Evolutionary conservation across 2,888 invertebrate species (phyloP).

Genomic region (Patella ulyssiponensis): DNA sequence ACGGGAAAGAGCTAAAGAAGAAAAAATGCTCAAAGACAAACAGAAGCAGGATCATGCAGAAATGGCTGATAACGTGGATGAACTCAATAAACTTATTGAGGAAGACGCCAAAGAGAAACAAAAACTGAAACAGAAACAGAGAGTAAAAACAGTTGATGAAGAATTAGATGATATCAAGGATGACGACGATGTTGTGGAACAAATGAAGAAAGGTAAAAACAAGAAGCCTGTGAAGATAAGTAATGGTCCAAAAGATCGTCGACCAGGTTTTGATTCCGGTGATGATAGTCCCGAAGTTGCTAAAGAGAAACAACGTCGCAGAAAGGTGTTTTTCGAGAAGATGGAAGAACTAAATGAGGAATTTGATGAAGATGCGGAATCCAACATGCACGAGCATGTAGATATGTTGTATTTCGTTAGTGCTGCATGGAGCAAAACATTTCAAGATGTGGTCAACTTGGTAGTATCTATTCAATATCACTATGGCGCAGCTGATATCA

Average conservation of each 20-base stretch:
- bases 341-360: constrained; percentile 24
- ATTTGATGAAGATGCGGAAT: constrained; percentile 21
- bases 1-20: too few species aligned
- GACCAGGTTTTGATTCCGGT: constrained; percentile 15
- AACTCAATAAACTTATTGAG: not conserved
- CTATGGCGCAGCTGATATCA: constrained; percentile 33
- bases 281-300: constrained; percentile 31
- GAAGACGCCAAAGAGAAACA: constrained; percentile 5
- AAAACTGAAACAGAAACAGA: constrained; percentile 8
- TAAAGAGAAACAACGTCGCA: constrained; percentile 31
- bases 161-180: constrained; percentile 17
- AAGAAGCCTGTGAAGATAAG: constrained; percentile 2
- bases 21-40: not conserved
- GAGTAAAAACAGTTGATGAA: constrained; percentile 10
- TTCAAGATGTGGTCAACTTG: constrained; percentile 32
- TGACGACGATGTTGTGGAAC: not conserved
- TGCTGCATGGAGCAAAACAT: constrained; percentile 33
- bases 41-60: not conserved
- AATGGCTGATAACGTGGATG: constrained; percentile 10
- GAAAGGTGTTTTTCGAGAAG: constrained; percentile 25
- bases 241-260: constrained; percentile 1
- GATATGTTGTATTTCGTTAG: constrained; percentile 41
- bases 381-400: constrained; percentile 33
- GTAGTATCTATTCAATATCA: constrained; percentile 41
- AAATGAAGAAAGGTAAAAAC: not conserved